Evolutionary conservation across 92 coral and sea anemone genomes (phyloP).

Genomic region (Zoanthus gigantus): DNA sequence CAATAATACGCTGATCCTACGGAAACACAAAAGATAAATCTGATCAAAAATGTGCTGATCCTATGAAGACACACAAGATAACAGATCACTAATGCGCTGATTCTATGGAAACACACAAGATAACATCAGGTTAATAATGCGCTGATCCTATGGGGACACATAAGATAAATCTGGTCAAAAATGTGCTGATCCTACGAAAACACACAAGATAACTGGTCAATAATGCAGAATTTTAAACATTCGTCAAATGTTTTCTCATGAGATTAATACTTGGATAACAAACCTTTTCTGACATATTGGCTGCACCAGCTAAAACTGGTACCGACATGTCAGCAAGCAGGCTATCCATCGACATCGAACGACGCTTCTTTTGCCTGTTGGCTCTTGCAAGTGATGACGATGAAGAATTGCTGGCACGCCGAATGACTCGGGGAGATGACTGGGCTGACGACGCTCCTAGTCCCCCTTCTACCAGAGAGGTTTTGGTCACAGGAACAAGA

Average conservation of each 20-base stretch:
- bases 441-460: slow-evolving; percentile 52
- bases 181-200: no score
- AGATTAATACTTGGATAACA: not conserved
- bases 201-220: slow-evolving; percentile 63
- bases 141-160: no score
- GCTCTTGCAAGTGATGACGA: slow-evolving; percentile 46
- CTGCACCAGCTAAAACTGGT: slow-evolving; percentile 57
- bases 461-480: slow-evolving; percentile 30
- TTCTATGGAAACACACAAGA: no score
- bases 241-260: not conserved
- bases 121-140: no score
- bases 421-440: slow-evolving; percentile 54
- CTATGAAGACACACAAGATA: no score
- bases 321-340: slow-evolving; percentile 57
- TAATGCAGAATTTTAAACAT: slow-evolving; percentile 54
- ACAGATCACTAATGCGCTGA: no score
- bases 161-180: no score
- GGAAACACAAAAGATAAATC: no score
- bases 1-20: no score
- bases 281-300: slow-evolving; percentile 82
- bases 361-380: slow-evolving; percentile 39
- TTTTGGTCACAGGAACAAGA: slow-evolving; percentile 3
- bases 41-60: no score
- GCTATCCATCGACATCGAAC: slow-evolving; percentile 73
- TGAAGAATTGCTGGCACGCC: slow-evolving; percentile 61